Evolutionary conservation across 2,797 vertebrate species (phyloP), one percentile per base, ranked within the genome.

Genomic region (Megalops cyprinoides): DNA sequence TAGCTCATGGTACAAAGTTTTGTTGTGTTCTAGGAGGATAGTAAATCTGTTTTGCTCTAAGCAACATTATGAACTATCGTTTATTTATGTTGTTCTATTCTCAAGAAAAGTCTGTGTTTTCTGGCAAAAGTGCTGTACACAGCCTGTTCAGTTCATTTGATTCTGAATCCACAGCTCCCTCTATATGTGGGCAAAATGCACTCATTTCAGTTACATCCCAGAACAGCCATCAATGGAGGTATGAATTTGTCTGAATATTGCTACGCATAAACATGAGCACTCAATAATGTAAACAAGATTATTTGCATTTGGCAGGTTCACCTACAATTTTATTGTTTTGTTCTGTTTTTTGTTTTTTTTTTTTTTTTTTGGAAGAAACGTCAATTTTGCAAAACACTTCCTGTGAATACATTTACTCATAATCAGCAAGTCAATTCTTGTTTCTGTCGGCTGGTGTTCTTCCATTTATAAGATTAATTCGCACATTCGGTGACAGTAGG

Each of bases 51-150:
- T 71, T 71, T 44, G 39, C 37, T 39, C 67, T 34, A 65, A 65
- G 62, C 62, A n/a, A 44, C 67, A 71, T 71, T 71, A 71, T 71
- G 67, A 39, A 71, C 67, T 44, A 44, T 71, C 37, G 39, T 39
- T 71, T 71, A 71, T 71, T 71, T 71, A 71, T 44, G 39, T 23
- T 23, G 67, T 20, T 2, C 15, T 69, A 6, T 69, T 37, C 23
- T 18, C 7, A 18, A 31, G 67, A 23, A 9, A n/a, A n/a, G n/a
- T n/a, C n/a, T 44, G 18, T n/a, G 18, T 42, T 44, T n/a, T 69
- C 34, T 6, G 65, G 18, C 15, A 2, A 23, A 2, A 20, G 34
- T 42, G 14, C 62, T 39, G 34, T 69, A 25, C 20, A 69, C 37
- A 10, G 65, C 67, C 67, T 9, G 39, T 5, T 20, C 65, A 14